Base-by-base conservation (phyloP, 2,888 invertebrate genomes). In the Dichetophora obliterata region DNA sequence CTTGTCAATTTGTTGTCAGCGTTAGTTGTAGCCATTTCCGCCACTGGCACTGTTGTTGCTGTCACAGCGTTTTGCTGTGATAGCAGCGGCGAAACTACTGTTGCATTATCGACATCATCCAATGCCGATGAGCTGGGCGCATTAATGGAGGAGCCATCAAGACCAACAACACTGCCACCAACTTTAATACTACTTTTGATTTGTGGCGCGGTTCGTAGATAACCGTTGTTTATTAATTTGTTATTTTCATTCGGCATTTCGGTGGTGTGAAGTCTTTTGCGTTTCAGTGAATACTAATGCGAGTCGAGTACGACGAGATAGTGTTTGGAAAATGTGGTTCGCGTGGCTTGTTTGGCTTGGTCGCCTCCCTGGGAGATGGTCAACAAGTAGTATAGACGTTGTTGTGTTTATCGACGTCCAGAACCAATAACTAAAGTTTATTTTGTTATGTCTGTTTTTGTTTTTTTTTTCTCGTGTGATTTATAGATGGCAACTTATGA, bases 171-270 rank as follows among this genome's bases (percentile, higher is more conserved):
- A 63, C 63, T 52, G 50, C 75, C 24, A 48, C 2, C 75, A 74
- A 76, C 78, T 34, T 78, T 78, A 19, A n/a, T 65, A 43, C 31
- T 66, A 48, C 71, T 57, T 70, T 78, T 80, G 63, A 81, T 78
- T 77, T 80, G 80, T 78, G 81, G 85, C 76, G 83, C 79, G 70
- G 83, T 81, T 69, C 84, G 86, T 73, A 90, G 83, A 84, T 88
- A 89, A 79, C 89, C 89, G 82, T 89, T 89, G 83, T 89, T 89
- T 70, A 88, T 82, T 48, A 85, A 82, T 79, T 85, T 85, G 77
- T 79, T 82, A 70, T 78, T 81, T 81, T 84, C 80, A 76, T 73
- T 76, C 75, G 79, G 78, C 82, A 81, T 82, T 68, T 74, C 57
- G 71, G 22, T 57, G 71, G 22, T 57, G 34, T 31, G 71, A 50